These are phyloP conservation scores for Bradypodion ventrale DNA, from an alignment of 2,797 vertebrate genomes.

Conservation along the genomic window DNA sequence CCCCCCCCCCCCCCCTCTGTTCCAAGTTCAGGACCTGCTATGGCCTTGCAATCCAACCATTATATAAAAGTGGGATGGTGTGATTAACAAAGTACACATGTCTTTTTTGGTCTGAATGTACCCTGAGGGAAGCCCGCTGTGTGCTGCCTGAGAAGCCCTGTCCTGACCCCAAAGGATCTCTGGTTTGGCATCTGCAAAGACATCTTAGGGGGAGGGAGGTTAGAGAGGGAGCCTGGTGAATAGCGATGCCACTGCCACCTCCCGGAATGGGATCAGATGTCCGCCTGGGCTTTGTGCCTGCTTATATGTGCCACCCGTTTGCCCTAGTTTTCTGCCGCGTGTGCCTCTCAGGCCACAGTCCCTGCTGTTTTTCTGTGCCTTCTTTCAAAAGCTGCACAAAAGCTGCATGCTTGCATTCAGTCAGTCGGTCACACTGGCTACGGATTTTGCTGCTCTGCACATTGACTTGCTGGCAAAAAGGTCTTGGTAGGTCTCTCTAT, in stretches of 20 bases:
- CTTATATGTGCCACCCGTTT: not conserved
- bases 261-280: not conserved
- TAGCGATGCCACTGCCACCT: not conserved
- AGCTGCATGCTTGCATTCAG: not conserved
- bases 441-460: not conserved
- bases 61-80: not conserved
- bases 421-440: conserved; percentile 1
- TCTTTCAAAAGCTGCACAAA: not conserved
- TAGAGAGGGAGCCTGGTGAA: not conserved
- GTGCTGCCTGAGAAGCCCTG: not conserved
- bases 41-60: too few relatives aligned
- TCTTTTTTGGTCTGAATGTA: not conserved
- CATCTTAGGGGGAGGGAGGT: not conserved
- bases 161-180: not conserved
- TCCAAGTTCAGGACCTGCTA: not conserved
- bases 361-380: conserved; percentile 9
- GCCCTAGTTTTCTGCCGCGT: conserved; percentile 17
- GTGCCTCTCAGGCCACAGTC: conserved; percentile 5
- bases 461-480: not conserved
- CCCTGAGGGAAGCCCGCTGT: not conserved
- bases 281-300: not conserved
- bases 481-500: not conserved
- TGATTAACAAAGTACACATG: not conserved
- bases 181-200: not conserved
- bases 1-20: not conserved